Conservation (phyloP, 2,888 invertebrate genomes). For the Synergus japonicus region DNA sequence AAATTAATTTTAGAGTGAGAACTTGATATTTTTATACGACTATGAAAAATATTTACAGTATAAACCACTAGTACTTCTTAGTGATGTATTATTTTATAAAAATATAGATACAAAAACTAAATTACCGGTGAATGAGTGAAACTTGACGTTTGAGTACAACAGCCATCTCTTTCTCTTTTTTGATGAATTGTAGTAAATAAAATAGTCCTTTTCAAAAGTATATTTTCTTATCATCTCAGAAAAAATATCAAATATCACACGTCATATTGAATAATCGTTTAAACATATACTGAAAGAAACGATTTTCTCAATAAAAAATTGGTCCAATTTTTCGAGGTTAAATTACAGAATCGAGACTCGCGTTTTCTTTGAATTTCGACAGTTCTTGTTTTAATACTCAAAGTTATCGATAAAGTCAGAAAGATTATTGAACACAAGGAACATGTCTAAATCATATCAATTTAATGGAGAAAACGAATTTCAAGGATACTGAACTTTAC, state of each 20-base stretch:
- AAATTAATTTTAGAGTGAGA: too few species aligned
- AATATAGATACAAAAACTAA: neutral
- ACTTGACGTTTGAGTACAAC: constrained; percentile 28
- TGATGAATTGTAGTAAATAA: neutral
- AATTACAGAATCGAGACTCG: neutral
- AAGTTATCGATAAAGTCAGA: neutral
- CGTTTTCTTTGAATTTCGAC: neutral
- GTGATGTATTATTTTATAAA: neutral
- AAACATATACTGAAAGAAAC: neutral
- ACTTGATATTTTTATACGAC: too few species aligned
- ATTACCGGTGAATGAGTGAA: constrained; percentile 16
- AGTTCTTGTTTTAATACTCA: neutral
- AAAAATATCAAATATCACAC: neutral
- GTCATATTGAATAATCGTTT: neutral
- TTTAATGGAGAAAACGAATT: neutral
- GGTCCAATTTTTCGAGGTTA: neutral
- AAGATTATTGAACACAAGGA: neutral
- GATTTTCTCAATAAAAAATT: neutral
- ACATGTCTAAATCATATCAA: neutral
- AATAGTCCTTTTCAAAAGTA: neutral
- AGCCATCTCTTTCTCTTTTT: constrained; percentile 11
- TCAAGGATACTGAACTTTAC: neutral
- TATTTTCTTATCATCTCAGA: constrained; percentile 6
- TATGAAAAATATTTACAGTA: too few species aligned
- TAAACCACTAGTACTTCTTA: neutral